These are phyloP conservation scores for Callinectes sapidus DNA, from an alignment of 2,888 invertebrate species.

Conservation along the genomic window DNA sequence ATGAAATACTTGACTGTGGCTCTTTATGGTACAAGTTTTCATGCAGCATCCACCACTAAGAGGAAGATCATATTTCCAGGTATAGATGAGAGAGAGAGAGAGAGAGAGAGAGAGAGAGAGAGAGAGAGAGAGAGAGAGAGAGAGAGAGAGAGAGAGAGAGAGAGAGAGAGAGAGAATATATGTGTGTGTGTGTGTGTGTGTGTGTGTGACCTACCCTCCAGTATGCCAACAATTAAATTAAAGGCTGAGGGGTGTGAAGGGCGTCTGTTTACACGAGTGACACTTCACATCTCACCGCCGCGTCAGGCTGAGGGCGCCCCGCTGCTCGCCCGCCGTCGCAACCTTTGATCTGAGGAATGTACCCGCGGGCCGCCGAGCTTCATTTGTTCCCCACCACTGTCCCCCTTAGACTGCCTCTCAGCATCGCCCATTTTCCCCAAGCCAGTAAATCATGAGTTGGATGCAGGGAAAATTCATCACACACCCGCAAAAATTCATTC, in stretches of 20 bases:
- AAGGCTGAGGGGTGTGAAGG: conserved; percentile 21
- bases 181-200: no score
- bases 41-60: background rate
- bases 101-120: conserved; percentile 1
- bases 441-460: background rate
- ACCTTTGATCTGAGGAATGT: conserved; percentile 4
- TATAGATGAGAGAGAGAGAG: background rate
- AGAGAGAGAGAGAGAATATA: no score
- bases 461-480: background rate
- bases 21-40: background rate
- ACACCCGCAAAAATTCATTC: no score
- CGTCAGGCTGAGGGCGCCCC: background rate
- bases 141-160: background rate
- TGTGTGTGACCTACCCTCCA: background rate
- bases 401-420: background rate
- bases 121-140: conserved; percentile 1
- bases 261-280: conserved; percentile 21
- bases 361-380: background rate
- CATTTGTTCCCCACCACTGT: background rate
- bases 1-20: background rate
- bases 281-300: conserved; percentile 5
- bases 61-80: background rate
- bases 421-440: background rate
- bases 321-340: background rate
- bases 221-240: conserved; percentile 21